Evolutionary conservation across 2,113 vertebrate species (phyloP), one percentile per base, ranked within the genome.

Genomic region (Neogobius melanostomus): DNA sequence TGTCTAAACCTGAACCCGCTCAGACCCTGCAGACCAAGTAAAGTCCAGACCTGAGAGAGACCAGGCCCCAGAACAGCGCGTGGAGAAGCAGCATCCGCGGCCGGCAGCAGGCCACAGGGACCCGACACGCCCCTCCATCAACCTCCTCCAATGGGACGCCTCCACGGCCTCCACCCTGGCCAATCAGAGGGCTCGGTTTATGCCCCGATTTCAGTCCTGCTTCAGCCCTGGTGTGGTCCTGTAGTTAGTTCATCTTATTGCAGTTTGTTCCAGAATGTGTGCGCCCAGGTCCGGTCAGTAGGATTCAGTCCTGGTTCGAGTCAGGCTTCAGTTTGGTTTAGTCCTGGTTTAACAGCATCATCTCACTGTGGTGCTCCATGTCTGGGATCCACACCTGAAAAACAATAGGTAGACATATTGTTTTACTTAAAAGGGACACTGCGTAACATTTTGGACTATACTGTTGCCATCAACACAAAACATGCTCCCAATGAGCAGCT

Each of bases 121-220:
- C 77, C 64, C 88, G 84, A 47, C 87, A 88, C 42, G 82, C 72
- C 5, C 82, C 82, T 90, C 88, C 88, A 90, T 90, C 49, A 75
- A 75, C 61, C 71, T 54, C 64, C 82, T 74, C 71, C 74, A 80
- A n/a, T 70, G 66, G 67, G 75, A 66, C 17, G 62, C 47, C 47
- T 5, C 72, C 28, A 6, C 52, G 8, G 82, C 77, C 85, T 81
- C 71, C 6, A 82, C 73, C 6, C 68, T 82, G 72, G 52, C 44
- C 57, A 60, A 60, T 43, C 57, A 60, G 6, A 15, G 6, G 54
- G 54, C 21, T 57, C 21, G 9, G 17, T 9, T 56, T 36, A 3
- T 11, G 53, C 17, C 52, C 17, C 0, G 8, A 11, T 10, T 28
- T 9, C 53, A 21, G 17, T 4, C 17, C 3, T 8, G 2, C 8